These are phyloP conservation scores for Drosophila leontia DNA, from an alignment of 1,140 invertebrate species.

Conservation along the genomic window DNA sequence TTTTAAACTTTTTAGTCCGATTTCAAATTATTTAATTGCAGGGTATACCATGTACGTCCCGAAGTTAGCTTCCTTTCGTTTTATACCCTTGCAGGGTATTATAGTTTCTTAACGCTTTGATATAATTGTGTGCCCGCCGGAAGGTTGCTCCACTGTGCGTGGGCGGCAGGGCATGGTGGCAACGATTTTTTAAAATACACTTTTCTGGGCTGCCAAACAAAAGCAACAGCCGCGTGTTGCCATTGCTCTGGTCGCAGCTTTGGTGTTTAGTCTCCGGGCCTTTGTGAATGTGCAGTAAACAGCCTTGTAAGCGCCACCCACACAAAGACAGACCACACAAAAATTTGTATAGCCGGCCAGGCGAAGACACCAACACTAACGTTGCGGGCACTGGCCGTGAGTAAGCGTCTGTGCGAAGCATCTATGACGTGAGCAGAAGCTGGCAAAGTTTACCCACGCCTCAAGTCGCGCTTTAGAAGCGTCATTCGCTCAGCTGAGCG, in stretches of 20 bases:
- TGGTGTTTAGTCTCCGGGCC: conserved; percentile 17
- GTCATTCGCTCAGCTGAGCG: conserved; percentile 73
- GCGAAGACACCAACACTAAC: conserved; percentile 46
- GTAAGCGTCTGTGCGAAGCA: not conserved
- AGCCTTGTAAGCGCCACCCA: conserved; percentile 77
- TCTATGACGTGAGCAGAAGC: conserved; percentile 65
- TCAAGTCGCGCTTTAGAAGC: conserved; percentile 68
- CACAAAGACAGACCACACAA: conserved; percentile 71
- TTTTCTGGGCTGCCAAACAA: conserved; percentile 50
- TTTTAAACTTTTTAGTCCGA: too few relatives aligned
- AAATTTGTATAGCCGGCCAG: conserved; percentile 59
- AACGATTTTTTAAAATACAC: conserved; percentile 50
- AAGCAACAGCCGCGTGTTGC: conserved; percentile 66
- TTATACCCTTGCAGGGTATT: too few relatives aligned
- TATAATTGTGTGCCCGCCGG: conserved; percentile 58
- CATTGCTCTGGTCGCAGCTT: conserved; percentile 7
- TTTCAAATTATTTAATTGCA: not conserved
- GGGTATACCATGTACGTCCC: not conserved
- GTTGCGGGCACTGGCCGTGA: not conserved
- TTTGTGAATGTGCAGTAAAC: conserved; percentile 69
- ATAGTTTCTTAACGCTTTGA: conserved; percentile 23
- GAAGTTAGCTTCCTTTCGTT: not conserved
- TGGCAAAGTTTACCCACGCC: conserved; percentile 53
- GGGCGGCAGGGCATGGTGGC: conserved; percentile 13
- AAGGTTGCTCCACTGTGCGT: conserved; percentile 62